Evolutionary conservation across 1,140 invertebrate genomes (phyloP).

Genomic region (Neodiprion lecontei): DNA sequence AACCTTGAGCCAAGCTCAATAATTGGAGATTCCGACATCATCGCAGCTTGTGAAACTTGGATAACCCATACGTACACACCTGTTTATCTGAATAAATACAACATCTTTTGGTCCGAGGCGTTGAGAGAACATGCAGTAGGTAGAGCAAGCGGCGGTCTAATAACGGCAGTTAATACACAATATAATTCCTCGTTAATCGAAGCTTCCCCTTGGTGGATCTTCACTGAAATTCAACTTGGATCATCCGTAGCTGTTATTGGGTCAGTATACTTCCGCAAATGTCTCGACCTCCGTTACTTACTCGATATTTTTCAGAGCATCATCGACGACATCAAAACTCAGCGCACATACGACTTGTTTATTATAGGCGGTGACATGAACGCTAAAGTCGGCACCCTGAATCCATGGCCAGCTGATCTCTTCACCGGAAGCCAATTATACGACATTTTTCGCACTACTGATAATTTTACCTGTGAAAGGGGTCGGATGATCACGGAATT

Average conservation of each 20-base stretch:
- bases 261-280: background rate
- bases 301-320: background rate
- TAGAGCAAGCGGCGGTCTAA: no score
- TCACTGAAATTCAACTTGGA: background rate
- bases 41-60: no score
- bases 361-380: slow-evolving; percentile 11
- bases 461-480: slow-evolving; percentile 9
- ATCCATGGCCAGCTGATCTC: slow-evolving; percentile 18
- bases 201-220: background rate
- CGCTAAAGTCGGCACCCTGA: background rate
- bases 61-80: no score
- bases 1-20: no score
- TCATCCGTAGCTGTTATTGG: background rate
- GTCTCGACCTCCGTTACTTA: background rate
- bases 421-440: background rate
- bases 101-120: no score
- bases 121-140: no score
- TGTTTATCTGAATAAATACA: no score
- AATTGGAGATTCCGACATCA: no score
- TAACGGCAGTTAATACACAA: no score
- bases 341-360: background rate
- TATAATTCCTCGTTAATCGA: no score
- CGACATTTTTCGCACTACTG: slow-evolving; percentile 1
- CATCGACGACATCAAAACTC: background rate
- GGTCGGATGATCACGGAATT: slow-evolving; percentile 15